phyloP scores from a whole-genome alignment of 2,113 vertebrate species.

The Mesitornis unicolor region DNA sequence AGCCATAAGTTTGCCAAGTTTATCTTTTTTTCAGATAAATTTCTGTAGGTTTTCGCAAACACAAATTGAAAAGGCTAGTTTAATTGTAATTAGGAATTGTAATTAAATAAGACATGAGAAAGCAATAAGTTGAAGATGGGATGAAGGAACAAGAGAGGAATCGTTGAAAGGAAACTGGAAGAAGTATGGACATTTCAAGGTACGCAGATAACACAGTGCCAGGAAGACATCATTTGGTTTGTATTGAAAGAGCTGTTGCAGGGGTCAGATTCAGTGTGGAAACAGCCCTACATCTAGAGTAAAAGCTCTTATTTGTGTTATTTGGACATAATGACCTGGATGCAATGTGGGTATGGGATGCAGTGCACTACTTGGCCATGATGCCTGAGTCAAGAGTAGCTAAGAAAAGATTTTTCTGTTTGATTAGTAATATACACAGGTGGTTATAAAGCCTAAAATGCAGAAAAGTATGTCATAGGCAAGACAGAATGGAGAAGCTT shows the following conservation, averaged over 20 bases:
- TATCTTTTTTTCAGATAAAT: neutral
- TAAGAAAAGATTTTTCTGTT: neutral
- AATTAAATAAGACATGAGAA: neutral
- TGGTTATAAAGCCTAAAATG: neutral
- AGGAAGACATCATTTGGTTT: neutral
- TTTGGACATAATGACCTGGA: neutral
- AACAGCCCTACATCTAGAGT: neutral
- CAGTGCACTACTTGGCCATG: neutral
- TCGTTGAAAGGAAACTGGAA: neutral
- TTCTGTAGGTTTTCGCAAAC: neutral
- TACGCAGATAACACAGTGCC: neutral
- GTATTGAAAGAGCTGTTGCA: neutral
- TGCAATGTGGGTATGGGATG: neutral
- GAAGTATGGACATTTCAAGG: neutral
- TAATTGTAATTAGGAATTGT: neutral
- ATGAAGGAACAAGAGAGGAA: neutral
- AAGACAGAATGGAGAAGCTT: neutral
- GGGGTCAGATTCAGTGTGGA: neutral
- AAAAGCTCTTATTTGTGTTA: neutral
- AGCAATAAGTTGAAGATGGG: neutral
- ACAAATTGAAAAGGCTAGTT: neutral
- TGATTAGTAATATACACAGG: neutral
- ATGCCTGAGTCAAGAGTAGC: neutral
- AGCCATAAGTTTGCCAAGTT: neutral
- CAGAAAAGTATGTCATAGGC: neutral